phyloP scores from a whole-genome alignment of 2,797 vertebrate genomes.

The Peromyscus melanophrys region DNA sequence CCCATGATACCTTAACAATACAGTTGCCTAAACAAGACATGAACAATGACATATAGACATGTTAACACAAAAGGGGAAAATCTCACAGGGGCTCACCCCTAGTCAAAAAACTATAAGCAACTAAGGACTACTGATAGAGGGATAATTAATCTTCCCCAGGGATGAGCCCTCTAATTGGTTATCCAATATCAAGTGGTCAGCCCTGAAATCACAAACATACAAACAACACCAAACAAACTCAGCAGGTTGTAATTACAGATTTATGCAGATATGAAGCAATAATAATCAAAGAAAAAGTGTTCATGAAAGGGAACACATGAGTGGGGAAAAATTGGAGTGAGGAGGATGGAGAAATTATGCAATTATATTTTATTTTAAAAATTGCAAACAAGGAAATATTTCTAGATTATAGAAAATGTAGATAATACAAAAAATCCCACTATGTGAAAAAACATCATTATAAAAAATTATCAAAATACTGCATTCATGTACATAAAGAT shows the following conservation, averaged over 20 bases:
- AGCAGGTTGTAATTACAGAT: neutral
- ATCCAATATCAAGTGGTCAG: neutral
- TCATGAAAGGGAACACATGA: neutral
- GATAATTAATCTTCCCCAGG: neutral
- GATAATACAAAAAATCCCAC: neutral
- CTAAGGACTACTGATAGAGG: neutral
- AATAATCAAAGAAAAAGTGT: neutral
- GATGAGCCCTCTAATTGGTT: neutral
- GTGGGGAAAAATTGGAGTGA: neutral
- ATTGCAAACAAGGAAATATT: neutral
- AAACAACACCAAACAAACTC: neutral
- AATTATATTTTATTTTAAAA: neutral
- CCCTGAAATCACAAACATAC: neutral
- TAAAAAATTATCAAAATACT: slow-evolving; percentile 26
- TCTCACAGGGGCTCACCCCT: neutral
- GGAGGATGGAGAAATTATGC: neutral
- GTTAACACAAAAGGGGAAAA: neutral
- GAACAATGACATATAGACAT: neutral
- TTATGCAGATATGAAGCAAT: neutral
- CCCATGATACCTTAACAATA: neutral
- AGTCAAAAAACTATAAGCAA: neutral
- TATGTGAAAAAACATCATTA: neutral
- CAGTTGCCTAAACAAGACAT: neutral
- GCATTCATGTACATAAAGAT: slow-evolving; percentile 16
- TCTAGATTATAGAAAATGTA: neutral